Percentiles rank a stretch among this genome's conserved stretches.
Evolutionary conservation across 2,797 vertebrate species (phyloP).

Genomic region (Fratercula arctica): DNA sequence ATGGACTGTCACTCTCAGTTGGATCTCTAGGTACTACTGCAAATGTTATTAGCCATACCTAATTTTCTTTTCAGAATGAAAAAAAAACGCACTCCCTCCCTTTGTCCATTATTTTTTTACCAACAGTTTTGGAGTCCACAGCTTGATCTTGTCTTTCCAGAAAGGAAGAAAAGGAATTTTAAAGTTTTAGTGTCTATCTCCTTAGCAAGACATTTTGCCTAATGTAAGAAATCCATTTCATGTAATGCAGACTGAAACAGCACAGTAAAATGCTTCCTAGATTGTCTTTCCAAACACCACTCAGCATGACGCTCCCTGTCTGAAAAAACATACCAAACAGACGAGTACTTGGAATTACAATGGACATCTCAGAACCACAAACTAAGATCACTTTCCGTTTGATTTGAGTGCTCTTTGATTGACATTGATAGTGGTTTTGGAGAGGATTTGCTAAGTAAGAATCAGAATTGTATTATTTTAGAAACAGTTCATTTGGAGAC

Average conservation of each 20-base stretch:
- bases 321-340: neutral
- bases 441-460: neutral
- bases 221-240: neutral
- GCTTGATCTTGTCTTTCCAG: neutral
- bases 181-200: neutral
- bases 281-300: neutral
- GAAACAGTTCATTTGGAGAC: neutral
- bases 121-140: neutral
- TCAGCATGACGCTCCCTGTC: neutral
- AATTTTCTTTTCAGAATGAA: neutral
- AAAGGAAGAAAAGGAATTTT: neutral
- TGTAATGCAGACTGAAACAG: neutral
- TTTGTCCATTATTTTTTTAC: neutral
- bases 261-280: neutral
- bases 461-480: neutral
- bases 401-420: neutral
- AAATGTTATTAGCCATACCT: neutral
- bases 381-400: neutral
- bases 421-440: conserved; percentile 8
- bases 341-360: neutral
- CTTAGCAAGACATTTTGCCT: neutral
- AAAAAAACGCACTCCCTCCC: neutral
- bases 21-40: neutral
- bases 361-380: conserved; percentile 26
- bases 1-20: neutral